Evolutionary conservation across 2,113 vertebrate genomes (phyloP), one percentile per base, ranked within the genome.

Genomic region (Narcine bancroftii): DNA sequence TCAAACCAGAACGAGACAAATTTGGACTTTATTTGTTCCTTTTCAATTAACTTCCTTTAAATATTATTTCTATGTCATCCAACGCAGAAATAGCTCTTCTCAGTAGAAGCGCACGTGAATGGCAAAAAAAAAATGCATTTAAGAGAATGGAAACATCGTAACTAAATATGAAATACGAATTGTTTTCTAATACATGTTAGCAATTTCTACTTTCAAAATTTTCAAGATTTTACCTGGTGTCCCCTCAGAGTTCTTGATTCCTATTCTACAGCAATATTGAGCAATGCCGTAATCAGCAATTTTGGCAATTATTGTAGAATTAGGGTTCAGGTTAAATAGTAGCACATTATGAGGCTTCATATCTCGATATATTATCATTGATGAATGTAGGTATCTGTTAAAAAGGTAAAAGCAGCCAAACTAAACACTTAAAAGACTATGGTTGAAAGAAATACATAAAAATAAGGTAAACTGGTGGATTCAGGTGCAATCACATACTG

Each of bases 281-380:
- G 98, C 96, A 92, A 99, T 99, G 81, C 99, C 99, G 0, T 98
- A 99, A 94, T 99, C 99, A 0, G 99, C 98, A 93, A 99, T 98
- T 95, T 99, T 99, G 36, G 98, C 99, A 75, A 99, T 98, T 93
- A 99, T 94, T 91, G 98, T 97, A 0, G 97, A 96, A 87, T 98
- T 97, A 6, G 97, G 96, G 93, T 99, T 98, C 5, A 99, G 95
- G 92, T 97, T 99, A 92, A 99, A 99, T 42, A 99, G 97, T 47
- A 99, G 94, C 47, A 99, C 96, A 0, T 99, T 99, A 95, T 99
- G 98, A 10, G 99, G 98, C 94, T 99, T 99, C 92, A 99, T 95
- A 93, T 99, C 99, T 7, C 99, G 97, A 94, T 99, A 99, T 94
- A 99, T 98, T 92, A 99, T 98, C 98, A 99, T 99, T 92, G 97